Evolutionary conservation across 2,888 invertebrate species (phyloP).

Genomic region (Selenia dentaria): DNA sequence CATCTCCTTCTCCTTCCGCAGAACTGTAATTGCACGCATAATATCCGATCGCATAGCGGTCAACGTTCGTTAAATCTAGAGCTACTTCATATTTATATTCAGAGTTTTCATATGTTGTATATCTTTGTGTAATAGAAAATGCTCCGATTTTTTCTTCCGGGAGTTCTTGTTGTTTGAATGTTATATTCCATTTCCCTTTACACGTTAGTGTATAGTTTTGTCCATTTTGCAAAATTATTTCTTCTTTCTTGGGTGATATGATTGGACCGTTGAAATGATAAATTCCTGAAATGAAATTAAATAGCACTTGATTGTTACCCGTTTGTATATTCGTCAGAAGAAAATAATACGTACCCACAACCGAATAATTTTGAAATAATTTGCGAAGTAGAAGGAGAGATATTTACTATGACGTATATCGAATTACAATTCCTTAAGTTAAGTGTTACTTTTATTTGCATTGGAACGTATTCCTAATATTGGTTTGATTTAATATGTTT

Average conservation of each 20-base stretch:
- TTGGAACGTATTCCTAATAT: no score
- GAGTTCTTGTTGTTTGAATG: slow-evolving; percentile 65
- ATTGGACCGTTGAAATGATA: slow-evolving; percentile 60
- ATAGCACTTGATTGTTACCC: no score
- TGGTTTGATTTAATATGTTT: no score
- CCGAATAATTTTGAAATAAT: no score
- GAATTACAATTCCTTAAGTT: no score
- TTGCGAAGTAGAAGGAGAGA: no score
- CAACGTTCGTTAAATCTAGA: slow-evolving; percentile 72
- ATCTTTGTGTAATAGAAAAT: slow-evolving; percentile 39
- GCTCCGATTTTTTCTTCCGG: slow-evolving; percentile 55
- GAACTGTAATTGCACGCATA: slow-evolving; percentile 81
- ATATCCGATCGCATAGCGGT: slow-evolving; percentile 77
- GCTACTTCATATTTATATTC: slow-evolving; percentile 67
- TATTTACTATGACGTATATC: no score
- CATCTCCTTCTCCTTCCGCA: slow-evolving; percentile 53
- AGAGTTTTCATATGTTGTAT: slow-evolving; percentile 37
- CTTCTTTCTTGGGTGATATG: slow-evolving; percentile 57
- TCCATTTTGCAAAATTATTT: slow-evolving; percentile 66
- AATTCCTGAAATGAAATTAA: slow-evolving; percentile 67
- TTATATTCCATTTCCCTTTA: slow-evolving; percentile 54
- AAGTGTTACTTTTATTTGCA: no score
- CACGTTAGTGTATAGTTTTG: slow-evolving; percentile 69
- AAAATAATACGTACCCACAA: no score
- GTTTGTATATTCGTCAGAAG: no score